Evolutionary conservation across 1,140 invertebrate species (phyloP), one percentile per base, ranked within the genome.

Genomic region (Saccostrea glomerata): DNA sequence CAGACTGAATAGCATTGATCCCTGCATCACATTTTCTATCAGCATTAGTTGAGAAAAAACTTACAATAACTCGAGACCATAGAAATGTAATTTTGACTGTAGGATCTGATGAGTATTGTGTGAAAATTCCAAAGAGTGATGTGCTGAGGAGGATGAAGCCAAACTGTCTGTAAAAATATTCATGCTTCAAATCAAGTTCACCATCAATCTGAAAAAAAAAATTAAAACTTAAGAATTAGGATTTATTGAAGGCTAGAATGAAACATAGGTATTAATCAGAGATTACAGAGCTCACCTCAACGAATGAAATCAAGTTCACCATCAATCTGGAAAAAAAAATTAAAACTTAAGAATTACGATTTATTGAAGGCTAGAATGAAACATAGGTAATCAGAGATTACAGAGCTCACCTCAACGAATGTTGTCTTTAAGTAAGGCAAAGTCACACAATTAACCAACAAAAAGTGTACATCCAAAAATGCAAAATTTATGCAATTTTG

Each of bases 31-130:
- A 20, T 63, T 20, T 63, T 20, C 15, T 63, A 63, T 20, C 6
- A 63, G 15, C 58, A 63, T 6, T 20, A 20, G 17, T 17, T 63
- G 1, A 63, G 13, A 12, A 4, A 77, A 30, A 77, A 77, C 70
- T 77, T 77, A 77, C 70, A 77, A 77, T 77, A 13, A 77, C 70
- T 15, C 70, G 70, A 77, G 70, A 77, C 70, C 70, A 77, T 15
- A 77, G 25, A 30, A 77, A 77, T 30, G 70, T 77, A 13, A 77
- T 15, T 25, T 77, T 77, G 25, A 77, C 70, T 30, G 70, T 77
- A 11, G 70, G 70, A 36, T 77, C 70, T 25, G 25, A 12, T 15
- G 70, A 77, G 70, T 77, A 11, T 36, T 77, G 70, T 30, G 70
- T 77, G 23, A 77, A 77, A 13, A 77, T 25, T 30, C 23, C 70